Percentiles rank a stretch among this genome's conserved stretches.
Evolutionary conservation across 2,113 vertebrate genomes (phyloP).

Genomic region (Rousettus leschenaultii): DNA sequence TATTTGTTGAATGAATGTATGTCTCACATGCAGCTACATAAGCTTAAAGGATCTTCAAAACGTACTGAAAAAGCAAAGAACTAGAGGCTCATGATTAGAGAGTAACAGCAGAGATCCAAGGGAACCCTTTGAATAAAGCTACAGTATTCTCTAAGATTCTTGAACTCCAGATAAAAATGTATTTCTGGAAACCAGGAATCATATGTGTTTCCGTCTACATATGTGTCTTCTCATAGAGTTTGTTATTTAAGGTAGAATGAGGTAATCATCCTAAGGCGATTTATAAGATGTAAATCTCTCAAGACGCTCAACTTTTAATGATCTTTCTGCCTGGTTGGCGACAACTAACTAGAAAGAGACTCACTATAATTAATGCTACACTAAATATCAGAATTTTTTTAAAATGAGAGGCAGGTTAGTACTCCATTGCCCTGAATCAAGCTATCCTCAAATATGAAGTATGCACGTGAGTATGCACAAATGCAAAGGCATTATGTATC

Average conservation of each 20-base stretch:
- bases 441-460: background rate
- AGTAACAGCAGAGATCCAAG: constrained; percentile 16
- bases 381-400: background rate
- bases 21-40: background rate
- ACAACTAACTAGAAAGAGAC: background rate
- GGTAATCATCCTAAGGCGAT: background rate
- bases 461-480: background rate
- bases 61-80: background rate
- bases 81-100: background rate
- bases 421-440: background rate
- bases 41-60: background rate
- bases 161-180: constrained; percentile 18
- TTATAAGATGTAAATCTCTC: background rate
- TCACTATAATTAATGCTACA: background rate
- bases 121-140: background rate
- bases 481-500: background rate
- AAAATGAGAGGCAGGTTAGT: background rate
- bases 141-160: background rate
- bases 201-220: background rate
- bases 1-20: background rate
- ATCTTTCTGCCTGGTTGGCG: background rate
- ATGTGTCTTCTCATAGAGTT: background rate
- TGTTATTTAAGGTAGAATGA: background rate
- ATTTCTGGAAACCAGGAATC: background rate
- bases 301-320: background rate